Conservation (phyloP, 2,888 invertebrate genomes). For the Hemistola chrysoprasaria region DNA sequence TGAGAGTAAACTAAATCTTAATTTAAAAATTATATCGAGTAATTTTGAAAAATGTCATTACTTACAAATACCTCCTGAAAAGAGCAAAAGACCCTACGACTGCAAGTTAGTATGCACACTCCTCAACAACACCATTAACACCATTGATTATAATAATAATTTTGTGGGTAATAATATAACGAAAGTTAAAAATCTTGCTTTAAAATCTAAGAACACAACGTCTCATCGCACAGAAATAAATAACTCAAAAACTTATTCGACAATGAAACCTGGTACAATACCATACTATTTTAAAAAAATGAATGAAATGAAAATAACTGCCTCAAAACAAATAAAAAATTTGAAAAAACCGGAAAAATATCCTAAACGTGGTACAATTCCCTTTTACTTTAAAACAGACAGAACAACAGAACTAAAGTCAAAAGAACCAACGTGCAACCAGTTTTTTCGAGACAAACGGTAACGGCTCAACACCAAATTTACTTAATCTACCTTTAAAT, state of each 20-base stretch:
- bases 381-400: background rate
- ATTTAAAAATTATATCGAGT: background rate
- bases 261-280: background rate
- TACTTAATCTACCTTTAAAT: background rate
- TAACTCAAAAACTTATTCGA: too few species aligned
- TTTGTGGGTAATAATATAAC: background rate
- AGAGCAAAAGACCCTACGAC: background rate
- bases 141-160: background rate
- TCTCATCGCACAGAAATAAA: too few species aligned
- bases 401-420: too few species aligned
- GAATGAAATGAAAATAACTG: too few species aligned
- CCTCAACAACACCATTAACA: background rate
- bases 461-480: background rate
- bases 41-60: conserved; percentile 1
- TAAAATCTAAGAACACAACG: too few species aligned
- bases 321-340: background rate
- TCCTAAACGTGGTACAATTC: background rate
- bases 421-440: too few species aligned
- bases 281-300: background rate
- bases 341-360: background rate
- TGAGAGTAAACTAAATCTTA: conserved; percentile 1
- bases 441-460: too few species aligned
- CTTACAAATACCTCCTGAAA: background rate
- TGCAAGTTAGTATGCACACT: too few species aligned
- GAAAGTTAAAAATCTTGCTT: background rate